Evolutionary conservation across 2,113 vertebrate species (phyloP).

Genomic region (Parotia lawesii): DNA sequence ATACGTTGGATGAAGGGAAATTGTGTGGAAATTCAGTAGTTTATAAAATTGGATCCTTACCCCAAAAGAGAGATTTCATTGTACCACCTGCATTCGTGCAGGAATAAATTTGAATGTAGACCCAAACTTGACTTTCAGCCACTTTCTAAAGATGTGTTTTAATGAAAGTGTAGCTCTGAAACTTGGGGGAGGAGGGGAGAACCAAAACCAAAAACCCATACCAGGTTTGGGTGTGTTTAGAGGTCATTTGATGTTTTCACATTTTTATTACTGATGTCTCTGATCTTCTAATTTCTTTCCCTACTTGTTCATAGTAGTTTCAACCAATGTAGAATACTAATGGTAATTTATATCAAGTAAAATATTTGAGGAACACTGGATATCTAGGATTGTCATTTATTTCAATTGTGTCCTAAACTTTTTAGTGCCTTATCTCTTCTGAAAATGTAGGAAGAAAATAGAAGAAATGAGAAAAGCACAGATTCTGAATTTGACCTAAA

Average conservation of each 20-base stretch:
- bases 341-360: background rate
- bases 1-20: background rate
- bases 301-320: background rate
- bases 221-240: background rate
- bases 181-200: background rate
- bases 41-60: background rate
- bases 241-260: background rate
- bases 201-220: background rate
- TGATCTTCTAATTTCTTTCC: background rate
- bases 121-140: background rate
- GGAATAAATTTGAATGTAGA: background rate
- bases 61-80: background rate
- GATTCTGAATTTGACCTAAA: background rate
- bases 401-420: background rate
- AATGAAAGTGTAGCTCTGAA: background rate
- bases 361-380: background rate
- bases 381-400: background rate
- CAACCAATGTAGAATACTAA: background rate
- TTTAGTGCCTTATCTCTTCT: background rate
- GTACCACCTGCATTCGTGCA: background rate
- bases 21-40: background rate
- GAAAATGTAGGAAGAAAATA: background rate
- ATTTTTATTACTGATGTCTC: background rate
- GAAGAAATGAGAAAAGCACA: background rate
- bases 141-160: background rate